Conservation (phyloP, 2,113 vertebrate species). For the Pseudorhombus dupliciocellatus region DNA sequence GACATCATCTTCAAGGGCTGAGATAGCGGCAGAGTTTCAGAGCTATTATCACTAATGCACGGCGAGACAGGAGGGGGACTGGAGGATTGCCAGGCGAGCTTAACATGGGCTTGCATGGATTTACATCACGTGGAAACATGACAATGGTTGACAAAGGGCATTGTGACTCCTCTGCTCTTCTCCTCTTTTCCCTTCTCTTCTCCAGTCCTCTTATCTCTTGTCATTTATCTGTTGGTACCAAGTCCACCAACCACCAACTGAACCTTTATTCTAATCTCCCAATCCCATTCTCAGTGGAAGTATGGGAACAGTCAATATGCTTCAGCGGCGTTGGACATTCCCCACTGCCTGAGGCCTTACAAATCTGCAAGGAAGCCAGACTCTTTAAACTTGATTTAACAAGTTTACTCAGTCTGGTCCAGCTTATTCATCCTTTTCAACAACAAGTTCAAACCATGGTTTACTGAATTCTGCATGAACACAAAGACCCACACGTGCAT, state of each 20-base stretch:
- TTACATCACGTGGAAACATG: constrained; percentile 54
- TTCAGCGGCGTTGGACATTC: constrained; percentile 64
- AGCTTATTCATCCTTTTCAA: constrained; percentile 46
- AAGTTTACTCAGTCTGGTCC: constrained; percentile 51
- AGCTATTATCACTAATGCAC: constrained; percentile 63
- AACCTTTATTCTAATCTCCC: constrained; percentile 41
- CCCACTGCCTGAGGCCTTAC: constrained; percentile 54
- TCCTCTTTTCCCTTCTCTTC: background rate
- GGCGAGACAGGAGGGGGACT: constrained; percentile 33
- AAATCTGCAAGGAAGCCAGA: constrained; percentile 33
- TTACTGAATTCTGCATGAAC: constrained; percentile 17
- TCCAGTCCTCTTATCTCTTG: background rate
- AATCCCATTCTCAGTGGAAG: constrained; percentile 17
- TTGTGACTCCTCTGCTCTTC: constrained; percentile 8
- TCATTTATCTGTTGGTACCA: background rate
- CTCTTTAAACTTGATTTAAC: constrained; percentile 49
- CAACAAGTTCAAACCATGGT: constrained; percentile 45
- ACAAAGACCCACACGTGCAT: background rate
- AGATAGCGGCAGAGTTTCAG: constrained; percentile 36
- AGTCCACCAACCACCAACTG: background rate
- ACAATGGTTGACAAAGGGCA: constrained; percentile 11
- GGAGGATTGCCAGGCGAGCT: constrained; percentile 42
- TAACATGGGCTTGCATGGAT: constrained; percentile 48
- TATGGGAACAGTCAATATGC: constrained; percentile 50
- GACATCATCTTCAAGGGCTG: constrained; percentile 45